Base-by-base conservation (phyloP, 1,140 invertebrate genomes). In the Spodoptera litura region DNA sequence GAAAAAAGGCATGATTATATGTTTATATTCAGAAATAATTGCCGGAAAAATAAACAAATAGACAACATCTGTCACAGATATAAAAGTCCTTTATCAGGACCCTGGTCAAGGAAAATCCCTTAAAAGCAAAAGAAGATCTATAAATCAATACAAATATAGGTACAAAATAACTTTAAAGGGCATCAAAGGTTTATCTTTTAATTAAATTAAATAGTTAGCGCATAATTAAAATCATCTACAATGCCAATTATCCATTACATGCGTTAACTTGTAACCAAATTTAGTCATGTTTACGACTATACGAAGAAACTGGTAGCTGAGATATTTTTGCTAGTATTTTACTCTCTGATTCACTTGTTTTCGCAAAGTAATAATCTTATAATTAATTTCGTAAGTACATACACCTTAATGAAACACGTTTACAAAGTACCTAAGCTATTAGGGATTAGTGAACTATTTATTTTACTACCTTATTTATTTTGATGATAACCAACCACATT, bases 111-210 rank as follows among this genome's bases (percentile, higher is more conserved):
- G 55, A 15, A 61, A 35, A 25, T 38, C 31, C 59, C 38, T 44
- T 35, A 35, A 61, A 13, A 35, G 27, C 13, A 62, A 62, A 62
- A 62, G 59, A 62, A 62, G 59, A 62, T 44, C 35, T 62, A 62
- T 62, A 62, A 62, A n/a, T 44, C 59, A 62, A 62, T 38, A 38
- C 59, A 38, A 62, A 62, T 38, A 13, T n/a, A 62, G 59, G 15
- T 15, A n/a, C 38, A 62, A 62, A 31, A 62, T 15, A 62, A 62
- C 13, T 38, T 35, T 35, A 62, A 62, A 62, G 31, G 59, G 59
- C 59, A 62, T 38, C 31, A 62, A 62, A 62, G 35, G 38, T 62
- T 62, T 62, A 44, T 38, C 31, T 62, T 62, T 62, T 62, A 62
- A 62, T 62, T 15, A 62, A 62, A 62, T 62, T n/a, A 62, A 62